Conservation (phyloP, 2,113 vertebrate species). For the Gymnorhina tibicen region DNA sequence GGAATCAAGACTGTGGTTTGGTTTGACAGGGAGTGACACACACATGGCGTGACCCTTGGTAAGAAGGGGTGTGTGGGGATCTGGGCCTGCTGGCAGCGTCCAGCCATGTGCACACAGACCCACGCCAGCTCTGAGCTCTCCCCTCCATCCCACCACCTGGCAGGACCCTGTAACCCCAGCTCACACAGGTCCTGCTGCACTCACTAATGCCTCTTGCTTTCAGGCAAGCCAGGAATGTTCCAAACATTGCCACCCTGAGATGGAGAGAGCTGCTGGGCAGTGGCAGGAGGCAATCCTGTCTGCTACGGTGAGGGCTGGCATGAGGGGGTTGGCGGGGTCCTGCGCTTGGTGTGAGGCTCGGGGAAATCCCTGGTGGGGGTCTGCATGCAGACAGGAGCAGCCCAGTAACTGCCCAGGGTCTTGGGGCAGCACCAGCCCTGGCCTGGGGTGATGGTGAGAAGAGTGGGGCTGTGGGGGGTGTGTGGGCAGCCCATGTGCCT, state of each 20-base stretch:
- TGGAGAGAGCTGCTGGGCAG: not conserved
- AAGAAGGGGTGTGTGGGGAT: not conserved
- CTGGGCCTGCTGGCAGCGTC: not conserved
- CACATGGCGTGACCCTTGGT: rapidly evolving
- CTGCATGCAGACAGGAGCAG: not conserved
- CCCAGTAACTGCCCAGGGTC: not conserved
- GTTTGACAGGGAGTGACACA: not conserved
- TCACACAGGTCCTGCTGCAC: not conserved
- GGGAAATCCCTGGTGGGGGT: not conserved
- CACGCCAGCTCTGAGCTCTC: rapidly evolving
- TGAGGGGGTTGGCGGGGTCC: too few relatives aligned
- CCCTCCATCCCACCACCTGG: not conserved
- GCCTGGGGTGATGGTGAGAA: not conserved
- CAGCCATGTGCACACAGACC: not conserved
- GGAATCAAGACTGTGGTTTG: rapidly evolving
- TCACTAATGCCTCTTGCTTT: not conserved
- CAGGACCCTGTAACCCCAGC: not conserved
- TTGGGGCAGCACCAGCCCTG: not conserved
- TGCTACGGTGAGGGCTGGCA: not conserved
- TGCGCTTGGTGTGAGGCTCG: not conserved
- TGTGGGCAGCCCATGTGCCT: rapidly evolving
- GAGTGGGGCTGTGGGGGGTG: rapidly evolving
- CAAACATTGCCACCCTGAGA: not conserved
- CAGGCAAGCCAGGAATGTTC: not conserved
- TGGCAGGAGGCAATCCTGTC: not conserved